Evolutionary conservation across 2,113 vertebrate species (phyloP).

Genomic region (Heterocephalus glaber): DNA sequence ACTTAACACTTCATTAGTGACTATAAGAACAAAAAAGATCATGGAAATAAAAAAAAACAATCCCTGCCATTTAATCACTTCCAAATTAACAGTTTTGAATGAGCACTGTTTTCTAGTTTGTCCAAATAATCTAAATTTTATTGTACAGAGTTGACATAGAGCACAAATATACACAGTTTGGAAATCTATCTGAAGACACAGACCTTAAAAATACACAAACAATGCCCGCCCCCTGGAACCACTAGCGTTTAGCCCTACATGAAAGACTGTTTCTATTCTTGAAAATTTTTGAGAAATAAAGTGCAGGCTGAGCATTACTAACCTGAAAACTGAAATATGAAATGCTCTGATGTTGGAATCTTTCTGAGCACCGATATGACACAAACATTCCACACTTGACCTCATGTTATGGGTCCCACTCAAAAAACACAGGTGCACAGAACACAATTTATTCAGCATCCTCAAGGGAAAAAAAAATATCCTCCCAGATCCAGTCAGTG

Average conservation of each 20-base stretch:
- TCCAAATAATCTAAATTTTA: neutral
- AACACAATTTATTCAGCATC: neutral
- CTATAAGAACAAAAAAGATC: neutral
- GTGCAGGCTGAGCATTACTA: neutral
- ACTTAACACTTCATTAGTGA: neutral
- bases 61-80: neutral
- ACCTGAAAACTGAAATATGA: neutral
- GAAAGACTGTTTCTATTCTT: conserved; percentile 12
- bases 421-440: neutral
- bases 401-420: neutral
- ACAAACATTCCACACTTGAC: neutral
- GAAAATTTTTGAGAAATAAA: neutral
- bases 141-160: neutral
- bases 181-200: conserved; percentile 6
- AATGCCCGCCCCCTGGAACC: neutral
- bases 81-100: neutral
- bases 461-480: neutral
- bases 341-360: neutral
- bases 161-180: neutral
- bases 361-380: neutral
- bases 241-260: neutral
- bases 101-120: neutral
- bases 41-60: neutral
- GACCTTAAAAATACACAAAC: neutral
- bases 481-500: neutral